Evolutionary conservation across 2,888 invertebrate genomes (phyloP).

Genomic region (Zele albiditarsus): DNA sequence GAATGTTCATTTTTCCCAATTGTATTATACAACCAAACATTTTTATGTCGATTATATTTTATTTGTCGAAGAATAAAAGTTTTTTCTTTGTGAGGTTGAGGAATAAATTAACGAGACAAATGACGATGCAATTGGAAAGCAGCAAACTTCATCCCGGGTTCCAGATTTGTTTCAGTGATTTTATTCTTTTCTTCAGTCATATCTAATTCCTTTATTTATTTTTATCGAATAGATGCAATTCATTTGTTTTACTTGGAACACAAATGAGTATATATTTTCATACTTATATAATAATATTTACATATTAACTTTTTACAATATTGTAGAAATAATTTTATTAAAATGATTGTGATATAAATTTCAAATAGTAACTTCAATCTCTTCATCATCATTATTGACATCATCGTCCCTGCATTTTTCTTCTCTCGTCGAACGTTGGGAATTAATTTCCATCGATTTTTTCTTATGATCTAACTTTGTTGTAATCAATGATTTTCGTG

Average conservation of each 20-base stretch:
- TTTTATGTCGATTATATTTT: constrained; percentile 11
- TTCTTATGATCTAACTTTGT: neutral
- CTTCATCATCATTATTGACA: constrained; percentile 59
- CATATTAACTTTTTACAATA: constrained; percentile 10
- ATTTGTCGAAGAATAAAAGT: neutral
- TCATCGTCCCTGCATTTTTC: constrained; percentile 20
- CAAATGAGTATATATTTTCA: neutral
- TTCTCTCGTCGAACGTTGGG: neutral
- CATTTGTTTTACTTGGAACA: neutral
- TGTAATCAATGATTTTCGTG: neutral
- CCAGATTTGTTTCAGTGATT: neutral
- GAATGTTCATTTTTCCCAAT: constrained; percentile 1
- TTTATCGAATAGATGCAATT: too few relatives aligned
- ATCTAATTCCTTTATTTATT: too few relatives aligned
- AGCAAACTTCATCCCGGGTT: neutral
- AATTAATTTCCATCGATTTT: neutral
- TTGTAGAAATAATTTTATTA: constrained; percentile 19
- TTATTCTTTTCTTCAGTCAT: too few relatives aligned
- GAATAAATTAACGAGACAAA: neutral
- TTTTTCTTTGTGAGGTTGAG: neutral
- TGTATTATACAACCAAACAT: constrained; percentile 31
- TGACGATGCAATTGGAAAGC: neutral
- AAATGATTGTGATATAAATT: constrained; percentile 23
- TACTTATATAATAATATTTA: neutral
- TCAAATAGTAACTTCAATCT: constrained; percentile 64